Conservation (phyloP, 2,113 vertebrate genomes). For the Collichthys lucidus region DNA sequence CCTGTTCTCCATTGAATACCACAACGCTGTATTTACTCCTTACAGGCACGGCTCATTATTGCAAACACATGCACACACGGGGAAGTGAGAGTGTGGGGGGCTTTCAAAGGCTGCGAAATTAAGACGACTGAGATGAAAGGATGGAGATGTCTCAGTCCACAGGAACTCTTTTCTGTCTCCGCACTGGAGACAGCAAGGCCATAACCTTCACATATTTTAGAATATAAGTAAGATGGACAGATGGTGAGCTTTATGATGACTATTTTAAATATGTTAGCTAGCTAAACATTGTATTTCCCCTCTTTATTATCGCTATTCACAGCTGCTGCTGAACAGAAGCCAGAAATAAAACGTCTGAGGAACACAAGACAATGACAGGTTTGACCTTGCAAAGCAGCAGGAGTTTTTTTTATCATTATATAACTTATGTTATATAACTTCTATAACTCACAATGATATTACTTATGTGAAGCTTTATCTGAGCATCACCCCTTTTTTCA, state of each 20-base stretch:
- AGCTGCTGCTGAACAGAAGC: not conserved
- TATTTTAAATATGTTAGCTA: too few species aligned
- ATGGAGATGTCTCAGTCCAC: constrained; percentile 28
- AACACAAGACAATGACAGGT: not conserved
- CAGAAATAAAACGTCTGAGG: not conserved
- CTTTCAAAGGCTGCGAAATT: constrained; percentile 20
- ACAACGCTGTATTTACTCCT: constrained; percentile 36
- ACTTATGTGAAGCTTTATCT: not conserved
- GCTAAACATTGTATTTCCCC: too few species aligned
- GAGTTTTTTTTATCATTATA: not conserved
- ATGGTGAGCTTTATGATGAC: too few species aligned
- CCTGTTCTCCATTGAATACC: constrained; percentile 49
- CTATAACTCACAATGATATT: not conserved
- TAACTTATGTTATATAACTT: not conserved
- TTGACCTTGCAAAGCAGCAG: not conserved
- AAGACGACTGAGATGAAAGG: constrained; percentile 40
- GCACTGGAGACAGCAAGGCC: constrained; percentile 5
- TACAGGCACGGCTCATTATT: constrained; percentile 52
- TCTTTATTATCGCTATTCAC: too few species aligned
- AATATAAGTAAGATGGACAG: not conserved
- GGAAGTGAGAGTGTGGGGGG: not conserved
- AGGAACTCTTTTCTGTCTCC: constrained; percentile 5
- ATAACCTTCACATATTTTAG: constrained; percentile 24
- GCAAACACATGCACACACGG: constrained; percentile 59
- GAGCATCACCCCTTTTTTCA: not conserved